Conservation (phyloP, 2,888 invertebrate species). For the Carabus problematicus region DNA sequence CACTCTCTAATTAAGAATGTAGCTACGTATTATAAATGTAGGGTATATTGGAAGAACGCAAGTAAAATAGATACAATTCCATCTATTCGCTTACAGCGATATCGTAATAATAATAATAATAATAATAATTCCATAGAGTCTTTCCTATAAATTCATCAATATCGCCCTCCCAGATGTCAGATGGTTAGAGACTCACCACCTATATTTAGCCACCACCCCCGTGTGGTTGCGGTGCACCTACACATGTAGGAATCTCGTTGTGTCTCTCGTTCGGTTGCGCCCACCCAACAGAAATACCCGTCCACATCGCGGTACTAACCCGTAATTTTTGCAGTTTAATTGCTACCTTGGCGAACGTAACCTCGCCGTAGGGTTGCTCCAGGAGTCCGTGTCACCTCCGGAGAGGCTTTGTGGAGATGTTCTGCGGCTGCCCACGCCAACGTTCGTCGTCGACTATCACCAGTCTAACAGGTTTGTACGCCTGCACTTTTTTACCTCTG, state of each 20-base stretch:
- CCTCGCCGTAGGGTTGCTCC: neutral
- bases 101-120: slow-evolving; percentile 40
- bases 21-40: too few species aligned
- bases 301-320: neutral
- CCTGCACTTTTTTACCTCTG: slow-evolving; percentile 59
- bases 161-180: slow-evolving; percentile 11
- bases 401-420: slow-evolving; percentile 9
- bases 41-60: too few species aligned
- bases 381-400: slow-evolving; percentile 11
- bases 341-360: neutral
- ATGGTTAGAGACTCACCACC: neutral
- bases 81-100: slow-evolving; percentile 27
- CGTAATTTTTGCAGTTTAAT: slow-evolving; percentile 18
- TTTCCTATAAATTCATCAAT: slow-evolving; percentile 37
- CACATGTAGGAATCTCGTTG: neutral
- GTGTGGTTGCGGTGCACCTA: slow-evolving; percentile 8
- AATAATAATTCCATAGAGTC: slow-evolving; percentile 32
- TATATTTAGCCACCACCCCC: slow-evolving; percentile 28
- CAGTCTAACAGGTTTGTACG: slow-evolving; percentile 62
- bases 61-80: too few species aligned
- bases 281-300: slow-evolving; percentile 2
- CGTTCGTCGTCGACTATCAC: slow-evolving; percentile 60
- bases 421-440: slow-evolving; percentile 26
- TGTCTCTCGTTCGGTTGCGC: slow-evolving; percentile 2
- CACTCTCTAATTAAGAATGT: too few species aligned